Evolutionary conservation across 92 coral and sea anemone genomes (phyloP).

Genomic region (Palythoa heliodiscus): DNA sequence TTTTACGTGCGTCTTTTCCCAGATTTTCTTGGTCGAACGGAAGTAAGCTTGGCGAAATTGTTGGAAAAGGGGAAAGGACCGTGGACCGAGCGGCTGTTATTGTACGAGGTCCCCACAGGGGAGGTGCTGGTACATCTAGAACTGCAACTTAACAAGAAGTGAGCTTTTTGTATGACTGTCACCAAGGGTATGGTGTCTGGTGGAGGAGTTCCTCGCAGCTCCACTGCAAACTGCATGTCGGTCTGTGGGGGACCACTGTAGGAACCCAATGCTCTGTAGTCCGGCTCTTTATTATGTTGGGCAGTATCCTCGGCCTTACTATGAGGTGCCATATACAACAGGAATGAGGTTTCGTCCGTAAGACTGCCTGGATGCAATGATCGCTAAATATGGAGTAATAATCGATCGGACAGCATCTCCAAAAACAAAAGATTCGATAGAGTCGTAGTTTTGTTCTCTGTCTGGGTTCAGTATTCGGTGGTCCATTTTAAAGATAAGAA

Average conservation of each 20-base stretch:
- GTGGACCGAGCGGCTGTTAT: conserved; percentile 79
- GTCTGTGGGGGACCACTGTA: neutral
- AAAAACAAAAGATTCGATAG: too few species aligned
- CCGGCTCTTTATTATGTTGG: neutral
- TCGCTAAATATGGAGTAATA: too few species aligned
- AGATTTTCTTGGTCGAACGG: conserved; percentile 98
- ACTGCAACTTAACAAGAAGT: conserved; percentile 55
- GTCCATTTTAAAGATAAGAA: too few species aligned
- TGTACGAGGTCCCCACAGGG: conserved; percentile 92
- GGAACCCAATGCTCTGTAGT: neutral
- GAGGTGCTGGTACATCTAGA: conserved; percentile 87
- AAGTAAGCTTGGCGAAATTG: conserved; percentile 77
- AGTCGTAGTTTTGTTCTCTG: too few species aligned
- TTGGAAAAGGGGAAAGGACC: conserved; percentile 85
- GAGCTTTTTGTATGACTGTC: neutral
- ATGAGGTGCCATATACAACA: neutral
- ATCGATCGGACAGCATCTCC: too few species aligned
- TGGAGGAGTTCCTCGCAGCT: neutral
- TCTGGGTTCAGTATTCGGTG: too few species aligned
- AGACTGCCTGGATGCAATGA: neutral
- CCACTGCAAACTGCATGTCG: neutral
- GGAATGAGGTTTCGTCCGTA: neutral
- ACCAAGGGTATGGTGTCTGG: conserved; percentile 15
- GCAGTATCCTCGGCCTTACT: neutral
- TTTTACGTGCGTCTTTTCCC: neutral